Evolutionary conservation across 1,140 invertebrate genomes (phyloP).

Genomic region (Neotoxoptera formosana): DNA sequence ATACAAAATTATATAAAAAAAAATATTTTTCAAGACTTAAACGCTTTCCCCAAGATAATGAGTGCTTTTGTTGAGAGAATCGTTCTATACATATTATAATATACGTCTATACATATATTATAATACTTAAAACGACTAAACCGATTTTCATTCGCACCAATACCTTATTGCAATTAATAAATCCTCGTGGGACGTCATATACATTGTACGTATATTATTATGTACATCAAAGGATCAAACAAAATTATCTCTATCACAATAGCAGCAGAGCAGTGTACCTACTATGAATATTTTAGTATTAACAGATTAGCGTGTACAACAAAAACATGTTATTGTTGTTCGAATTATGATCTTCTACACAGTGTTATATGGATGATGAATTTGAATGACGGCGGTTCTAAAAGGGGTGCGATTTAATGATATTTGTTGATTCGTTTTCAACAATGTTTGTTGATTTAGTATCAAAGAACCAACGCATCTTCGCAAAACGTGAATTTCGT

Average conservation of each 20-base stretch:
- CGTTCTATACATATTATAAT: background rate
- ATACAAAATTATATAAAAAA: background rate
- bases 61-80: background rate
- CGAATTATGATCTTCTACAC: conserved; percentile 1
- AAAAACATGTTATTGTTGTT: conserved; percentile 31
- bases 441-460: background rate
- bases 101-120: too few relatives aligned
- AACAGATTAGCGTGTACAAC: background rate
- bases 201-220: too few relatives aligned
- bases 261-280: background rate
- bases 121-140: background rate
- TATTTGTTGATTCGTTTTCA: background rate
- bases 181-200: background rate
- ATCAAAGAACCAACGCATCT: background rate
- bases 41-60: background rate
- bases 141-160: background rate
- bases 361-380: background rate
- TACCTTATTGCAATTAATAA: conserved; percentile 8
- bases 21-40: background rate
- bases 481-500: background rate
- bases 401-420: background rate
- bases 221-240: conserved; percentile 23
- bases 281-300: conserved; percentile 25
- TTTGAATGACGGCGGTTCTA: background rate
- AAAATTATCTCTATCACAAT: conserved; percentile 25